A percentile compares a stretch with the other conserved stretches of the same genome.
phyloP scores from a whole-genome alignment of 64 coral and sea anemone genomes.

The Actinia tenebrosa region DNA sequence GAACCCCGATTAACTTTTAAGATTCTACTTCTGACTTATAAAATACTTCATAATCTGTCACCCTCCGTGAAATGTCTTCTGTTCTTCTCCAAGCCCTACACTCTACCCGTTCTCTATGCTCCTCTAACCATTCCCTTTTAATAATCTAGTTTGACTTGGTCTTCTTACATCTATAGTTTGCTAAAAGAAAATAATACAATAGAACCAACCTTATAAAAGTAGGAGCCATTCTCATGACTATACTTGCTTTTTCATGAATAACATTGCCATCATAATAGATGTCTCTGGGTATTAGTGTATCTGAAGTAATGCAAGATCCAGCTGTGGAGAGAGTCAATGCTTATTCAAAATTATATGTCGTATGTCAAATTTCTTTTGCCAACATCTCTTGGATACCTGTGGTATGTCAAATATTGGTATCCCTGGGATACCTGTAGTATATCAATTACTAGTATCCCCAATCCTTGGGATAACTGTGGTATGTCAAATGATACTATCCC shows the following conservation, averaged over 20 bases:
- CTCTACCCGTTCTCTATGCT: too few species aligned
- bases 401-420: neutral
- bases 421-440: neutral
- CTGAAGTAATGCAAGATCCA: slow-evolving; percentile 93
- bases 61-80: too few species aligned
- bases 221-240: slow-evolving; percentile 95
- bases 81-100: too few species aligned
- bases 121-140: too few species aligned
- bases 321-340: slow-evolving; percentile 23
- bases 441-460: neutral
- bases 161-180: too few species aligned
- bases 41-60: too few species aligned
- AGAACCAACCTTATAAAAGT: slow-evolving; percentile 78
- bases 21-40: too few species aligned
- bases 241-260: slow-evolving; percentile 65
- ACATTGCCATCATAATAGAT: slow-evolving; percentile 95
- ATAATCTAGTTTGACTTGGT: too few species aligned
- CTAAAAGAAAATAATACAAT: too few species aligned
- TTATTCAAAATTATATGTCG: neutral
- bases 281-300: slow-evolving; percentile 81
- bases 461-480: neutral
- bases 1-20: too few species aligned
- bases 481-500: neutral
- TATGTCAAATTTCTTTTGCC: neutral
- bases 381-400: neutral